These are phyloP conservation scores for Brachionus paranguensis DNA, from an alignment of 1,140 invertebrate genomes.

Conservation along the genomic window DNA sequence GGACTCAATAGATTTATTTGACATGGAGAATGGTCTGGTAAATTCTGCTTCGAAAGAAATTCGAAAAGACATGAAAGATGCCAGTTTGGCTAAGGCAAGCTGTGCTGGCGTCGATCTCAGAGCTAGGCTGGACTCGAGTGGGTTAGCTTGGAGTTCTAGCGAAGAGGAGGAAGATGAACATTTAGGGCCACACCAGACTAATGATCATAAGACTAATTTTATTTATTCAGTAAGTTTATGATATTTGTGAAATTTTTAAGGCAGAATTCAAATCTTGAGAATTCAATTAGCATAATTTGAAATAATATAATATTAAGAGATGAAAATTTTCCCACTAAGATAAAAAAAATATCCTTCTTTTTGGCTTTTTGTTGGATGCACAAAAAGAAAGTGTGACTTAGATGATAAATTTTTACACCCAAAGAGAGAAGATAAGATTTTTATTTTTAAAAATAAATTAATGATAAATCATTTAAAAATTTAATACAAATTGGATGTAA, in stretches of 20 bases:
- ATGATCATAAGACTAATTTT: neutral
- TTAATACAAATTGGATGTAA: too few species aligned
- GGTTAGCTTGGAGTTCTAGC: neutral
- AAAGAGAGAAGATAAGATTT: too few species aligned
- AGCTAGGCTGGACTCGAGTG: neutral
- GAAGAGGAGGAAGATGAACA: neutral
- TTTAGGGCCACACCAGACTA: neutral
- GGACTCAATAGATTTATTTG: neutral
- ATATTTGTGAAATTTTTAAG: neutral
- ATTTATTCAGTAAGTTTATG: neutral
- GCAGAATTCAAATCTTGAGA: neutral
- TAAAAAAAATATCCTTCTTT: neutral
- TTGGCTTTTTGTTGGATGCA: too few species aligned
- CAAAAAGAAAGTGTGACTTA: too few species aligned
- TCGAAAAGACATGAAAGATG: neutral
- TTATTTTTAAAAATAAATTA: too few species aligned
- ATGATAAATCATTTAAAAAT: too few species aligned
- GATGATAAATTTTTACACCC: too few species aligned
- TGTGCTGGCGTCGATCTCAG: neutral
- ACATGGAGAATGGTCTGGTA: neutral
- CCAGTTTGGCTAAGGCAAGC: neutral
- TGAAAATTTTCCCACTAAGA: neutral
- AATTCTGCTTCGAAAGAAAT: neutral
- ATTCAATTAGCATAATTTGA: neutral
- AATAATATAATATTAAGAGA: neutral